Base-by-base conservation (phyloP, 1,140 invertebrate species). In the Drosophila athabasca region DNA sequence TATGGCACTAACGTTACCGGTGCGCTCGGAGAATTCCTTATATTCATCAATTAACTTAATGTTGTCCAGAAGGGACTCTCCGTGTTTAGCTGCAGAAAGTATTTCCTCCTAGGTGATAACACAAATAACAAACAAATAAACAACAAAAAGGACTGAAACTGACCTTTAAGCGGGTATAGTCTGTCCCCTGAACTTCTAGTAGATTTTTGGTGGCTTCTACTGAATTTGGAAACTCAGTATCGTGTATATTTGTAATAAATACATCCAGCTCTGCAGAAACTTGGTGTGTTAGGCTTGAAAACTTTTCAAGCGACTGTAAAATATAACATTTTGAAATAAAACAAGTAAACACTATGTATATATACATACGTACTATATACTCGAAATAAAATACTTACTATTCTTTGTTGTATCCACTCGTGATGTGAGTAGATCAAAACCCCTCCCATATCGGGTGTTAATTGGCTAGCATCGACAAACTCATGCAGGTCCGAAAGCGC, bases 361-460 rank as follows among this genome's bases (percentile, higher is more conserved):
- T 26, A 15, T 9, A 9, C n/a, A 24, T 49, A 31, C 7, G 4
- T 39, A n/a, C n/a, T n/a, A 13, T 1, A 39, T 39, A 3, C 11
- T 39, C 11, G 11, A 39, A 24, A 46, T 24, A 50, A 48, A 35
- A 1, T 68, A 94, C 95, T 95, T 93, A 99, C 98, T 92, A 98
- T 96, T 94, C 98, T 94, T 92, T 99, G 97, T 83, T 98, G 96
- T 90, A 99, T 98, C 98, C 98, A 99, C 84, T 98, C 97, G 52
- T 96, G 94, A 92, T 99, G 97, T 76, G 97, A 96, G 92, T 99
- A 99, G 29, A 95, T 94, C 57, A 99, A 93, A 67, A 94, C 93
- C 7, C 98, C 98, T 4, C 97, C 97, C 45, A 99, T 94, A 90
- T 99, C 97, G 46, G 94, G 93, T 0, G 97, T 99, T 64, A 99